Base-by-base conservation (phyloP, 1,140 invertebrate species). In the Apocrypta bakeri region DNA sequence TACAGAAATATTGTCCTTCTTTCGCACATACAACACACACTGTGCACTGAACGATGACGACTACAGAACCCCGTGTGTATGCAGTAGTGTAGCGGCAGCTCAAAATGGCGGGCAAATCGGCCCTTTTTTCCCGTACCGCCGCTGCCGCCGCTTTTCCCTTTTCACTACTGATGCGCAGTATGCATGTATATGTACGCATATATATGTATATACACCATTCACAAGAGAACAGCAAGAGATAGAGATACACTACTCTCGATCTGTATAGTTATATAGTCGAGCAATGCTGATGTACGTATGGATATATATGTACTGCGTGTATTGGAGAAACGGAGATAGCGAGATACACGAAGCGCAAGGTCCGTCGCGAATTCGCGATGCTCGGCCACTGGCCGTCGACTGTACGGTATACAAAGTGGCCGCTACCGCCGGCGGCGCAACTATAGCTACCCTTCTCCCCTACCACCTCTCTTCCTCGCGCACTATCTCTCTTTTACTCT, bases 21-120 rank as follows among this genome's bases (percentile, higher is more conserved):
- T 14, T 25, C n/a, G 12, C 63, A 4, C 21, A n/a, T 27, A 64
- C 24, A 66, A 61, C 6, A 66, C 25, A 27, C 63, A 27, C 63
- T n/a, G 14, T 6, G 17, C 17, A 56, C 48, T 17, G n/a, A 8
- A 66, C 73, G 72, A 29, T 25, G 40, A 29, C 25, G 25, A 42
- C 40, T 25, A 37, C 24, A 25, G 9, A 21, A 25, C 25, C 68
- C 21, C 21, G 78, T 25, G 25, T 25, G 77, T 27, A 25, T n/a
- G 77, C 25, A 14, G 1, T 12, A 24, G 66, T 37, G 11, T 48
- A 48, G 48, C 40, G 21, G 48, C 78, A 17, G 78, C 37, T 81
- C 79, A 81, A 75, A 81, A 81, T 81, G 79, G 79, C 79, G 79
- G 79, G 71, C 79, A 68, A 81, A 81, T 81, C 75, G 25, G 61